These are phyloP conservation scores for Clarias laeviceps DNA, from an alignment of 2,797 vertebrate genomes.

Conservation along the genomic window DNA sequence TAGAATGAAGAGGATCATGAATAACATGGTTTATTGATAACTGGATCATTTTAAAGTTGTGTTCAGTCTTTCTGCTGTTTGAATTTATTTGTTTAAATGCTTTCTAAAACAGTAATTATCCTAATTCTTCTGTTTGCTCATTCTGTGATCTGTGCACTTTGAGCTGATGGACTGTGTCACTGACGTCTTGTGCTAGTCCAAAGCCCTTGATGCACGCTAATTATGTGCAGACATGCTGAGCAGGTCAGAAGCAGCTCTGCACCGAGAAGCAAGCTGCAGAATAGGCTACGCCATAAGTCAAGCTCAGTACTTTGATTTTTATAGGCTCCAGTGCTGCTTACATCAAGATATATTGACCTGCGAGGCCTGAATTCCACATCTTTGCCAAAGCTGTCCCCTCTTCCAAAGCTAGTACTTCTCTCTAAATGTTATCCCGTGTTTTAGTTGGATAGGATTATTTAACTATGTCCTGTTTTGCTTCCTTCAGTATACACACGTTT, in stretches of 20 bases:
- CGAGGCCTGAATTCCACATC: constrained; percentile 15
- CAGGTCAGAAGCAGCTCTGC: constrained; percentile 49
- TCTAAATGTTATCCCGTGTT: constrained; percentile 55
- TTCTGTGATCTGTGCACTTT: constrained; percentile 81
- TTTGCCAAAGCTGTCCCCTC: constrained; percentile 52
- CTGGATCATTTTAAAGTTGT: not conserved
- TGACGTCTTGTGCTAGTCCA: constrained; percentile 73
- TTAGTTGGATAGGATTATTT: constrained; percentile 50
- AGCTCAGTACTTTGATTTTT: constrained; percentile 42
- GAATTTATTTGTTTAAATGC: constrained; percentile 41
- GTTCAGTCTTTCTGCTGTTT: not conserved
- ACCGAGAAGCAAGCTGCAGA: constrained; percentile 32
- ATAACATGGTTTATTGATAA: not conserved
- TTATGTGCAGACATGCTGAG: constrained; percentile 70
- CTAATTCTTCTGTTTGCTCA: constrained; percentile 70
- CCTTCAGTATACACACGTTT: not conserved
- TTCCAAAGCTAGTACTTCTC: constrained; percentile 39
- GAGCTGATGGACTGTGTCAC: constrained; percentile 75
- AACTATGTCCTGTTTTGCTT: constrained; percentile 42
- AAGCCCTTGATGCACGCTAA: constrained; percentile 73
- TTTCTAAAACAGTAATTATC: constrained; percentile 70
- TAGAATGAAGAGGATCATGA: not conserved
- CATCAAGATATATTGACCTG: constrained; percentile 43
- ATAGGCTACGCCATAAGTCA: constrained; percentile 34
- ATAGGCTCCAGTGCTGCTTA: constrained; percentile 33